Percentiles rank a stretch among this genome's conserved stretches.
phyloP scores from a whole-genome alignment of 2,113 vertebrate genomes.

The Delphinapterus leucas region DNA sequence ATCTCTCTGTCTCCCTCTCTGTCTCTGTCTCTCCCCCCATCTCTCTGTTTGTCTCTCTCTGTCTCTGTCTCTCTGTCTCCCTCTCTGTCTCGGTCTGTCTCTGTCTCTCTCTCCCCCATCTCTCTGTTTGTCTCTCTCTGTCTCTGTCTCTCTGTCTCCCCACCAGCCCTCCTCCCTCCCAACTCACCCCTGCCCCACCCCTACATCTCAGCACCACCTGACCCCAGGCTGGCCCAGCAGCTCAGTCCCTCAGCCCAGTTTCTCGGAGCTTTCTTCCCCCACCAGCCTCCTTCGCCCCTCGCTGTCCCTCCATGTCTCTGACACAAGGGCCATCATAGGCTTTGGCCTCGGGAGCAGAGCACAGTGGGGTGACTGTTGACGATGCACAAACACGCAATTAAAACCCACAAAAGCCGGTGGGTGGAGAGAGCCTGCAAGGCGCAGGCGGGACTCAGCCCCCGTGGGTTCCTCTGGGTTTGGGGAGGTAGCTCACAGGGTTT shows the following conservation, averaged over 20 bases:
- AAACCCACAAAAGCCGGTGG: not conserved
- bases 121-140: no score
- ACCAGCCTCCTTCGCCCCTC: rapidly evolving
- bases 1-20: no score
- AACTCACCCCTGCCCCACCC: rapidly evolving
- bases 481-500: not conserved
- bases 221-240: not conserved
- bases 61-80: no score
- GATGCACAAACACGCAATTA: rapidly evolving
- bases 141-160: not conserved
- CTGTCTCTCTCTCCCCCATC: no score
- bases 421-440: not conserved
- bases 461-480: not conserved
- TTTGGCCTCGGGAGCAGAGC: not conserved
- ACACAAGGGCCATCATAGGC: no score
- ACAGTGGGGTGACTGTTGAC: rapidly evolving
- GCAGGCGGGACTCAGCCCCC: not conserved
- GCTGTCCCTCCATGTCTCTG: rapidly evolving
- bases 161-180: not conserved
- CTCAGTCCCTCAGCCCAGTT: not conserved
- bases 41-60: no score
- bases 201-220: not conserved
- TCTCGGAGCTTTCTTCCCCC: rapidly evolving
- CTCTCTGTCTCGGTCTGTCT: no score
- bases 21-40: no score